Conservation (phyloP, 1,140 invertebrate genomes). For the Phthorimaea operculella region DNA sequence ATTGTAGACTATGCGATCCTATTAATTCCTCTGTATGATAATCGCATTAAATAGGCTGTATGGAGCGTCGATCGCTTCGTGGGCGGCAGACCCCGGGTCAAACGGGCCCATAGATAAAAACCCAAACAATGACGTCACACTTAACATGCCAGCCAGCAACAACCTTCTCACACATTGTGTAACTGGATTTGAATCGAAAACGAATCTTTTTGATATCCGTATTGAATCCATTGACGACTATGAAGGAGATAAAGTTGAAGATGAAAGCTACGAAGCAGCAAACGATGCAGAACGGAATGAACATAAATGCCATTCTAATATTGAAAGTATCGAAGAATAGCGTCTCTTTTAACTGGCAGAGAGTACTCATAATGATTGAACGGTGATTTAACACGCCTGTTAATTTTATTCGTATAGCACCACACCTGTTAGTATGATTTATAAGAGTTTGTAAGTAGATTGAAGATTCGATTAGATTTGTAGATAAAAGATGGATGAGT, state of each 20-base stretch:
- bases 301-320: too few species aligned
- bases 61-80: conserved; percentile 25
- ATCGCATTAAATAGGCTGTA: conserved; percentile 8
- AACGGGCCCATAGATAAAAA: conserved; percentile 51
- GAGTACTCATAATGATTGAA: conserved; percentile 23
- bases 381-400: conserved; percentile 40
- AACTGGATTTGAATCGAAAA: too few species aligned
- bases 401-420: conserved; percentile 25
- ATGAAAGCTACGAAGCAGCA: too few species aligned
- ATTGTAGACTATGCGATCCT: background rate
- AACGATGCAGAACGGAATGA: too few species aligned
- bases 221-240: too few species aligned
- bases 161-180: too few species aligned
- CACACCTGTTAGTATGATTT: conserved; percentile 19
- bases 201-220: too few species aligned
- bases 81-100: conserved; percentile 49
- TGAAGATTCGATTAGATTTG: background rate
- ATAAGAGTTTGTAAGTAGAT: conserved; percentile 12
- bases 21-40: conserved; percentile 2
- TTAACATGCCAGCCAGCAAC: too few species aligned
- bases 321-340: too few species aligned
- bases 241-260: too few species aligned
- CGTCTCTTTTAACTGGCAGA: too few species aligned
- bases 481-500: background rate
- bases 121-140: conserved; percentile 39